Evolutionary conservation across 2,888 invertebrate genomes (phyloP), one percentile per base, ranked within the genome.

Genomic region (Trissolcus brochymenae): DNA sequence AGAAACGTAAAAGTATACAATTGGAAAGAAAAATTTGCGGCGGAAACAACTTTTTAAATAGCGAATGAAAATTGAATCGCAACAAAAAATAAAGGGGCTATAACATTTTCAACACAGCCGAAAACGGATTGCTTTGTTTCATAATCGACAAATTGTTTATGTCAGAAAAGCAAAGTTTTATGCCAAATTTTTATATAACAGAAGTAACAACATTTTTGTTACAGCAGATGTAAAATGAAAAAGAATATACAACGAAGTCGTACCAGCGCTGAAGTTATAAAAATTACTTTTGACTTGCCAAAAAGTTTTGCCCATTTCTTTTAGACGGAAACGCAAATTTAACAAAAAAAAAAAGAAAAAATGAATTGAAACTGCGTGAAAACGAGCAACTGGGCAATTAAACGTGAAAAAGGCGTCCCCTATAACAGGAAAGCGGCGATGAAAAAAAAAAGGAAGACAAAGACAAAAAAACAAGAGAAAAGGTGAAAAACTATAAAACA

Each of bases 291-390:
- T 11, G 35, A 11, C 35, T 35, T 11, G 35, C 9, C 11, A 35
- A 35, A 35, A 35, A 35, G 35, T 35, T 35, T 35, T 11, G 1
- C 35, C 35, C 11, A 35, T 35, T 11, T 35, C 11, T 35, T 9
- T 35, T 11, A 6, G 35, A 60, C 21, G 55, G 50, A n/a, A 46
- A 51, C 56, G 56, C 25, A 71, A 57, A n/a, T 71, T 55, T 14
- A 62, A 57, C 51, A 56, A 71, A 71, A 19, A 57, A 50, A 64
- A 11, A 46, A 57, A 61, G 51, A 71, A 71, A 19, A 57, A 50
- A 64, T 35, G 53, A 57, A 61, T 35, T 11, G 9, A 40, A 40
- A 16, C 16, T 41, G 49, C 56, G 56, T 43, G 70, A 56, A 54
- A 61, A 54, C 35, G 16, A 56, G 49, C 55, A 62, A 71, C 50